Evolutionary conservation across 2,888 invertebrate genomes (phyloP).

Genomic region (Drosophila gaucha): DNA sequence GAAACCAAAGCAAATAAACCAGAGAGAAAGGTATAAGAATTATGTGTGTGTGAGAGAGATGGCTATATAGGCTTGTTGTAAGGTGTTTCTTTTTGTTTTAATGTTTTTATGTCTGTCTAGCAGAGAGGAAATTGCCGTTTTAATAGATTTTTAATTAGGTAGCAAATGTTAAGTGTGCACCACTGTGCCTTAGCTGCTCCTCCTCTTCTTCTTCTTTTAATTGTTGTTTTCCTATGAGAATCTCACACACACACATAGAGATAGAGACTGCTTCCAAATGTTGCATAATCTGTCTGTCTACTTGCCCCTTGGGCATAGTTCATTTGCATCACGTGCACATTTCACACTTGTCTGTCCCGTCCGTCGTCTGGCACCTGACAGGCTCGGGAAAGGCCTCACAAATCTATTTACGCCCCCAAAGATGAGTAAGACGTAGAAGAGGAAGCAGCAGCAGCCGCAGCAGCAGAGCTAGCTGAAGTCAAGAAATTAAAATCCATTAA

Average conservation of each 20-base stretch:
- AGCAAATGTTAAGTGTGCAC: constrained; percentile 32
- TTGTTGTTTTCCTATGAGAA: constrained; percentile 16
- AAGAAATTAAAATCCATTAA: constrained; percentile 74
- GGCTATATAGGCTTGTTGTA: not conserved
- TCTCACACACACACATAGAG: constrained; percentile 25
- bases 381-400: constrained; percentile 21
- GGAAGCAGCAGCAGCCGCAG: constrained; percentile 5
- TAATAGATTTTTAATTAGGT: constrained; percentile 64
- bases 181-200: constrained; percentile 1
- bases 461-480: constrained; percentile 10
- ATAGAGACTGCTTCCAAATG: constrained; percentile 21
- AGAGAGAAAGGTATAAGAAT: not conserved
- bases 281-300: constrained; percentile 60
- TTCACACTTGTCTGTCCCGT: constrained; percentile 40
- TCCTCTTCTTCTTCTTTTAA: not conserved
- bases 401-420: constrained; percentile 50
- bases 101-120: constrained; percentile 15
- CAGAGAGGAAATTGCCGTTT: constrained; percentile 45
- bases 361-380: constrained; percentile 70
- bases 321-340: constrained; percentile 63
- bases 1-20: constrained; percentile 25
- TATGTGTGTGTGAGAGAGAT: not conserved
- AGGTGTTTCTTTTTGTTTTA: constrained; percentile 21
- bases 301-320: constrained; percentile 10
- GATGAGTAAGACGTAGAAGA: constrained; percentile 44